Conservation (phyloP, 1,140 invertebrate genomes). For the Pseudobourletiella spinata region DNA sequence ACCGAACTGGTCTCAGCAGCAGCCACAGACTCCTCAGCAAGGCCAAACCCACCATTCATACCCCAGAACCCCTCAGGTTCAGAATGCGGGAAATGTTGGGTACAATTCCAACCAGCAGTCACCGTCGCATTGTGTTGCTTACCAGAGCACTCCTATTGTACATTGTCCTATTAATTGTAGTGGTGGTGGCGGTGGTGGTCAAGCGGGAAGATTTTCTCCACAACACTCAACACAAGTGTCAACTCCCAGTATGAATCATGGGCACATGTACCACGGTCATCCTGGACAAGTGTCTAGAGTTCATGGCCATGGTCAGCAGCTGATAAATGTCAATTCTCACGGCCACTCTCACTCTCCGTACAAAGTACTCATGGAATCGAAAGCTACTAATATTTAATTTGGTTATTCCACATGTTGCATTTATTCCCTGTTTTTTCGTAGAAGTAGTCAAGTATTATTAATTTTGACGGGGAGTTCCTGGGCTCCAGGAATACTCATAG, state of each 20-base stretch:
- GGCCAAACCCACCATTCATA: constrained; percentile 7
- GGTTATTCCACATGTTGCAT: too few species aligned
- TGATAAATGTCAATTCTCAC: not conserved
- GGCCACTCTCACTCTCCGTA: constrained; percentile 28
- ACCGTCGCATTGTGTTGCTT: constrained; percentile 31
- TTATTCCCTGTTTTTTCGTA: too few species aligned
- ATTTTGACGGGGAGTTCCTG: too few species aligned
- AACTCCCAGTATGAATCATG: constrained; percentile 18
- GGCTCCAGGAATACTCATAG: too few species aligned
- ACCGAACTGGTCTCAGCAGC: constrained; percentile 4
- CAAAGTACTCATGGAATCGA: constrained; percentile 31
- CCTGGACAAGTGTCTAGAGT: not conserved
- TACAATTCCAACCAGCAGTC: constrained; percentile 15
- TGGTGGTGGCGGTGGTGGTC: constrained; percentile 5
- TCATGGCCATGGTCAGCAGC: not conserved
- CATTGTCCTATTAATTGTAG: constrained; percentile 36
- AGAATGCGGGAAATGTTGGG: not conserved
- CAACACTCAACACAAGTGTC: constrained; percentile 20
- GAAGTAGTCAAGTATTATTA: too few species aligned
- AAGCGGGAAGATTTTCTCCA: constrained; percentile 29
- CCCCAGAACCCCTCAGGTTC: constrained; percentile 15
- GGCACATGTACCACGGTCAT: constrained; percentile 26
- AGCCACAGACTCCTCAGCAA: constrained; percentile 8
- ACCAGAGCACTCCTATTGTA: constrained; percentile 34
- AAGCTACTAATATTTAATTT: constrained; percentile 33